phyloP scores from a whole-genome alignment of 1,140 invertebrate genomes.

The Centruroides vittatus region DNA sequence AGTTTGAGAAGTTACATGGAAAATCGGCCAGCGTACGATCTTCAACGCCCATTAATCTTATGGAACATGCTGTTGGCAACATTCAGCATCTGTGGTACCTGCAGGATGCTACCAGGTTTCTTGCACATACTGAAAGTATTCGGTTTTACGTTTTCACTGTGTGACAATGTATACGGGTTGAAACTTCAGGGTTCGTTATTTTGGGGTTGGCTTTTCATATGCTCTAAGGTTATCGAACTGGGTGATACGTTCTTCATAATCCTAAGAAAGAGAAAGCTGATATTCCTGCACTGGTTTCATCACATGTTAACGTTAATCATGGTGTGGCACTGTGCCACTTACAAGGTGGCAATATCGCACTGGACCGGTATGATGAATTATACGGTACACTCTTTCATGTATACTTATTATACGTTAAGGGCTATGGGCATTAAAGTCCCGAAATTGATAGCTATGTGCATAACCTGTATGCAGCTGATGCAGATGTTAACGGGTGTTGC shows the following conservation, averaged over 20 bases:
- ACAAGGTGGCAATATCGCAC: slow-evolving; percentile 69
- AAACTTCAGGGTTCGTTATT: slow-evolving; percentile 78
- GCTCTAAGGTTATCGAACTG: slow-evolving; percentile 82
- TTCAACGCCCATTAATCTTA: slow-evolving; percentile 62
- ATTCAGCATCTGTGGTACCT: slow-evolving; percentile 86
- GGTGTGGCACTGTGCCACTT: slow-evolving; percentile 91
- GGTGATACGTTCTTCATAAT: slow-evolving; percentile 96
- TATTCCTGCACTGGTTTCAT: slow-evolving; percentile 88
- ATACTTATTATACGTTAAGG: slow-evolving; percentile 84
- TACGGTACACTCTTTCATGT: slow-evolving; percentile 94
- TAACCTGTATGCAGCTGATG: slow-evolving; percentile 76
- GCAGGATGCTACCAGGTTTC: slow-evolving; percentile 73
- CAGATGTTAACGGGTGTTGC: slow-evolving; percentile 81
- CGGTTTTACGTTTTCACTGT: slow-evolving; percentile 86
- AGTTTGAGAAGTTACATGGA: no score
- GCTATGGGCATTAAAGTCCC: slow-evolving; percentile 78
- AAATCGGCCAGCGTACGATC: slow-evolving; percentile 48
- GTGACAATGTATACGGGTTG: slow-evolving; percentile 78
- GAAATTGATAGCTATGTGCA: slow-evolving; percentile 67
- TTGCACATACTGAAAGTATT: slow-evolving; percentile 67
- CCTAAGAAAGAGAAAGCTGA: slow-evolving; percentile 88
- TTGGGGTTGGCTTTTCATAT: slow-evolving; percentile 90
- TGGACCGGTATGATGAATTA: slow-evolving; percentile 99
- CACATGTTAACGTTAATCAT: slow-evolving; percentile 65
- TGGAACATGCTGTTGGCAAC: slow-evolving; percentile 86